phyloP scores from a whole-genome alignment of 1,140 invertebrate species.

The Zaprionus ghesquierei region DNA sequence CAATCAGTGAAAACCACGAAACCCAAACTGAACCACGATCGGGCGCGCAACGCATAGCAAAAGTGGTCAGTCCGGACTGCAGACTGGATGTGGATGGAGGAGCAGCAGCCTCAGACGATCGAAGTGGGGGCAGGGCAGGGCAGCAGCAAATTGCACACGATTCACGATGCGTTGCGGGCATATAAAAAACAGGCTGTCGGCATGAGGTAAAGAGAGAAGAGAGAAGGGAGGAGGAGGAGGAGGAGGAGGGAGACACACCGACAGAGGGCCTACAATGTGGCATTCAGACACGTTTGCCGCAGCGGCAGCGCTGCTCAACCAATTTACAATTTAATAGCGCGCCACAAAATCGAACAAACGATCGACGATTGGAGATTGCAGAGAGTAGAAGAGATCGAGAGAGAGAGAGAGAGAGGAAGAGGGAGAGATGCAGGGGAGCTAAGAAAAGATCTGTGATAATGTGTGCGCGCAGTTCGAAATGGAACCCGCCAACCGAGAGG shows the following conservation, averaged over 20 bases:
- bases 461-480: not conserved
- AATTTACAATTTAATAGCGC: constrained; percentile 80
- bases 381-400: not conserved
- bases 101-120: constrained; percentile 31
- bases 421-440: not conserved
- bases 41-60: constrained; percentile 25
- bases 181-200: not conserved
- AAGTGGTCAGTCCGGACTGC: constrained; percentile 33
- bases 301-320: constrained; percentile 66
- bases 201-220: not conserved
- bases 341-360: constrained; percentile 69
- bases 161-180: constrained; percentile 50
- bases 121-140: constrained; percentile 23
- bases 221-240: not conserved
- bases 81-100: constrained; percentile 18
- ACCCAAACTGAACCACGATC: constrained; percentile 40
- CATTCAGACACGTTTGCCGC: constrained; percentile 77
- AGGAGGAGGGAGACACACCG: not conserved
- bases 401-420: not conserved
- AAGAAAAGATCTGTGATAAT: not conserved
- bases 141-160: constrained; percentile 73
- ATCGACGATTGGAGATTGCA: constrained; percentile 11
- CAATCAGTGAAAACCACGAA: constrained; percentile 55
- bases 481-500: not conserved
- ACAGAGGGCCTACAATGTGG: constrained; percentile 42